These are phyloP conservation scores for Conistra vaccinii DNA, from an alignment of 2,888 invertebrate genomes.

Conservation along the genomic window DNA sequence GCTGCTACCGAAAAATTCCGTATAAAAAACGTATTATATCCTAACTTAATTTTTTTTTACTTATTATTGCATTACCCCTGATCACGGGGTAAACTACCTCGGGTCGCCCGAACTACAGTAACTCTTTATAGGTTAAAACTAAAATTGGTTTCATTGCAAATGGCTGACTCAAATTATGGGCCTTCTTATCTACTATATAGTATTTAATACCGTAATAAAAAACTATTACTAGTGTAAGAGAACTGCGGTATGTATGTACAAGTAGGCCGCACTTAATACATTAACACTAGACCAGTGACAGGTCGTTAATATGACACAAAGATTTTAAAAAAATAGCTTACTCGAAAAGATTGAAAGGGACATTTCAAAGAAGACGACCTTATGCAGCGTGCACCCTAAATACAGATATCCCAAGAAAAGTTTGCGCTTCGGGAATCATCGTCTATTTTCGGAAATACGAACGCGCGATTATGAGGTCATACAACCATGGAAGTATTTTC, in stretches of 20 bases:
- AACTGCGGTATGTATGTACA: constrained; percentile 1
- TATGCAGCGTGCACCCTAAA: background rate
- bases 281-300: background rate
- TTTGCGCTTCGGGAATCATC: background rate
- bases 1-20: background rate
- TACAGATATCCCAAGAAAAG: background rate
- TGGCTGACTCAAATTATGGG: constrained; percentile 5
- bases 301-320: background rate
- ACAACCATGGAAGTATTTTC: background rate
- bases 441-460: background rate
- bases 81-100: background rate
- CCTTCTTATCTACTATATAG: background rate
- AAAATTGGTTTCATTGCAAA: background rate
- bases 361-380: background rate
- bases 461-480: background rate
- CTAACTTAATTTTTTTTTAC: too few species aligned
- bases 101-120: background rate
- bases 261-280: background rate
- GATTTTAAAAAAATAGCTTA: background rate
- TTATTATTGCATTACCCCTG: background rate
- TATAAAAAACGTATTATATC: too few species aligned
- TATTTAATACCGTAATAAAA: background rate
- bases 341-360: background rate
- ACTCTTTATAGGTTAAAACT: background rate
- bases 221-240: background rate